Conservation (phyloP, 2,888 invertebrate genomes). For the Mimachlamys varia region DNA sequence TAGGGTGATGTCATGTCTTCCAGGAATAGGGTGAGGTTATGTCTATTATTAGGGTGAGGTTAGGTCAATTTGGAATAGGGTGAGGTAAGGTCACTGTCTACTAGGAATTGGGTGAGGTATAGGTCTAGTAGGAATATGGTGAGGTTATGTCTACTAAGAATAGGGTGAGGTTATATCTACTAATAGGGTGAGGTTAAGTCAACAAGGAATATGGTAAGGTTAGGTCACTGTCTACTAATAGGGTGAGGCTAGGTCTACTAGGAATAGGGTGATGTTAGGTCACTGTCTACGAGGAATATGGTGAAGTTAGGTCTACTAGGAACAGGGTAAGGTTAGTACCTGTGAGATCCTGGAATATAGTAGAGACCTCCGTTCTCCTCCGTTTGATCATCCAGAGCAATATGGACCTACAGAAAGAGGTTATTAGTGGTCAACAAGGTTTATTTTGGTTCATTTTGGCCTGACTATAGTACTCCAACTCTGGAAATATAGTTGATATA, state of each 20-base stretch:
- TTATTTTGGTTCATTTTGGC: too few species aligned
- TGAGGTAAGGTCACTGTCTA: neutral
- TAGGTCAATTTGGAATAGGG: neutral
- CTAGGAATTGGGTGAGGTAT: neutral
- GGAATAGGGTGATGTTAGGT: too few species aligned
- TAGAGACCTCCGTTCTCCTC: constrained; percentile 75
- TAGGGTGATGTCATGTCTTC: neutral
- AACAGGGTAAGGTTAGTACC: constrained; percentile 53
- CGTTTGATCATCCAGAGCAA: constrained; percentile 78
- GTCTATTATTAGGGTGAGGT: constrained; percentile 2
- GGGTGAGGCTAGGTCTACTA: too few species aligned
- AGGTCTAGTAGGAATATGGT: too few species aligned
- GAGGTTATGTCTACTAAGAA: too few species aligned
- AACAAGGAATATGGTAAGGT: neutral
- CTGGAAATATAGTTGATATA: too few species aligned
- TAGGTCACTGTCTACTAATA: neutral
- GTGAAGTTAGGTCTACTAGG: neutral
- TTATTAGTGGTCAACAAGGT: neutral
- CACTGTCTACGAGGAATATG: neutral
- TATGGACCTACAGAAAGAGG: constrained; percentile 69
- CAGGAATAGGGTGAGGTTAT: too few species aligned
- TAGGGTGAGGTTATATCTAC: too few species aligned
- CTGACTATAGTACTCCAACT: too few species aligned
- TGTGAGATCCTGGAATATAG: constrained; percentile 77
- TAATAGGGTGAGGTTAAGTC: neutral